A percentile compares a stretch with the other conserved stretches of the same genome.
Evolutionary conservation across 2,797 vertebrate species (phyloP).

Genomic region (Nannoperca australis): DNA sequence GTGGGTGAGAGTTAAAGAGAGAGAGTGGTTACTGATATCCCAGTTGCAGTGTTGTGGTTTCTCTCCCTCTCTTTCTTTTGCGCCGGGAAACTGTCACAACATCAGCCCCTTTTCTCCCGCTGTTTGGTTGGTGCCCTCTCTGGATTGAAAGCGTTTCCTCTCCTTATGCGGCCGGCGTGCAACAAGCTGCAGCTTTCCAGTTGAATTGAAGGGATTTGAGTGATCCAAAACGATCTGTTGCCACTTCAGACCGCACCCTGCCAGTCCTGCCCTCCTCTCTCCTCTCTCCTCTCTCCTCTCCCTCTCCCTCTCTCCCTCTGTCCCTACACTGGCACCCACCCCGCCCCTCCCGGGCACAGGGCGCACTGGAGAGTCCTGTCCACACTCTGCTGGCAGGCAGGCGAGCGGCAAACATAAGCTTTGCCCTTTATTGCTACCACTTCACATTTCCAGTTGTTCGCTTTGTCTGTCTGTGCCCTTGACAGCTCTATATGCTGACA

Average conservation of each 20-base stretch:
- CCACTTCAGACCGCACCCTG: conserved; percentile 95
- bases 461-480: conserved; percentile 47
- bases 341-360: conserved; percentile 80
- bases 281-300: conserved; percentile 85
- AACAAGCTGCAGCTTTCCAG: conserved; percentile 78
- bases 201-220: conserved; percentile 88
- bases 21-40: conserved; percentile 77
- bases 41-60: conserved; percentile 81
- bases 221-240: conserved; percentile 91
- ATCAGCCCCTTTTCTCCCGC: conserved; percentile 60
- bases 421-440: conserved; percentile 61
- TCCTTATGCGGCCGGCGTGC: conserved; percentile 63
- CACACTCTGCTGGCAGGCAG: conserved; percentile 60
- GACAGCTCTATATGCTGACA: conserved; percentile 29
- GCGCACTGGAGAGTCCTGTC: conserved; percentile 77
- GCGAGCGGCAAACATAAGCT: conserved; percentile 54
- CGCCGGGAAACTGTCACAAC: conserved; percentile 66
- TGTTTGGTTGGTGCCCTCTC: conserved; percentile 45
- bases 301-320: conserved; percentile 87
- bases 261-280: conserved; percentile 87
- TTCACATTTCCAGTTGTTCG: conserved; percentile 53
- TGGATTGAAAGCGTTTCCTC: conserved; percentile 50
- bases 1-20: conserved; percentile 74
- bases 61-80: conserved; percentile 68
- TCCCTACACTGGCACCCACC: conserved; percentile 81